Evolutionary conservation across 2,797 vertebrate genomes (phyloP).

Genomic region (Chelidonichthys spinosus): DNA sequence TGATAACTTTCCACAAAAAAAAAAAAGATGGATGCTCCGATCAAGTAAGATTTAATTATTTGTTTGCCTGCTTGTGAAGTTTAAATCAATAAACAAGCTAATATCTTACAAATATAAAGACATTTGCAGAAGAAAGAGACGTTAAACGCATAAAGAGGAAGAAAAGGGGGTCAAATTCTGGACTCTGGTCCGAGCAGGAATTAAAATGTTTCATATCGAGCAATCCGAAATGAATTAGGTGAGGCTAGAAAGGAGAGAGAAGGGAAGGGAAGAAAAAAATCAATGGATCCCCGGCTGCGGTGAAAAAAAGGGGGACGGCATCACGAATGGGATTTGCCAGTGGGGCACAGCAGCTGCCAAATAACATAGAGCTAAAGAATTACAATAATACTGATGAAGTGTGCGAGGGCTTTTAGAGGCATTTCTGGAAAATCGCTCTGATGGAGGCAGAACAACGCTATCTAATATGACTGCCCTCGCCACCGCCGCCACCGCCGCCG

Average conservation of each 20-base stretch:
- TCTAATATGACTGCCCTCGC: constrained; percentile 83
- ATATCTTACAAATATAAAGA: constrained; percentile 70
- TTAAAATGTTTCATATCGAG: constrained; percentile 99
- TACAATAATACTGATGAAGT: constrained; percentile 98
- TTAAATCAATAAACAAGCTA: too few species aligned
- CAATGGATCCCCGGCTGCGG: constrained; percentile 92
- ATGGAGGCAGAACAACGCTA: constrained; percentile 88
- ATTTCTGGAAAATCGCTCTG: constrained; percentile 88
- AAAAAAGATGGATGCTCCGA: too few species aligned
- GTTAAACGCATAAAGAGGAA: constrained; percentile 40
- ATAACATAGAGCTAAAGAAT: constrained; percentile 96
- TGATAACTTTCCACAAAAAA: neutral
- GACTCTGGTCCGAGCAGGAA: constrained; percentile 92
- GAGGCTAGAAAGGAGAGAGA: constrained; percentile 86
- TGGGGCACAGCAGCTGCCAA: constrained; percentile 98
- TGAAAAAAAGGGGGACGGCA: constrained; percentile 88
- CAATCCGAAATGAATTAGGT: constrained; percentile 92
- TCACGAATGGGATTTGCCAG: constrained; percentile 96
- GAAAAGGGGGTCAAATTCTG: constrained; percentile 51
- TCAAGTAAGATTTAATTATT: too few species aligned
- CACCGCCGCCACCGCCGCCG: constrained; percentile 48
- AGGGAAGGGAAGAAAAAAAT: constrained; percentile 82
- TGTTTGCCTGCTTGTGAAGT: too few species aligned
- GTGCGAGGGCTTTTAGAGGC: constrained; percentile 90
- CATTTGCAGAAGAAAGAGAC: constrained; percentile 44